Percentiles rank a stretch among this genome's conserved stretches.
These are phyloP conservation scores for Polia nebulosa DNA, from an alignment of 2,888 invertebrate species.

Conservation along the genomic window DNA sequence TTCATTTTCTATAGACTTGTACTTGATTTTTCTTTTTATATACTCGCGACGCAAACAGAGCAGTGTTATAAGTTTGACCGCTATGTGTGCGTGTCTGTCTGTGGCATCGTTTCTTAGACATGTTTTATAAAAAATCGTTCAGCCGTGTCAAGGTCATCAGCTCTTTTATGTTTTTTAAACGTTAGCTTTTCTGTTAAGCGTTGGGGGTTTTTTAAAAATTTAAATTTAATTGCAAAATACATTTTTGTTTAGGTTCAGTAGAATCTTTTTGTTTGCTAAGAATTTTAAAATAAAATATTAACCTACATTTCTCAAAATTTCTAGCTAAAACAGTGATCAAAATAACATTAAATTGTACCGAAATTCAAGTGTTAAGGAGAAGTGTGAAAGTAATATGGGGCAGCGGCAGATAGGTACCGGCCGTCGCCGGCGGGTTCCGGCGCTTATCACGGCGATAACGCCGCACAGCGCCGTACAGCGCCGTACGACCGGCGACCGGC, in stretches of 20 bases:
- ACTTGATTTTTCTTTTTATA: conserved; percentile 9
- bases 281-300: too few species aligned
- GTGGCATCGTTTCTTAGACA: too few species aligned
- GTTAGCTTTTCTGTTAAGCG: not conserved
- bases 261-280: too few species aligned
- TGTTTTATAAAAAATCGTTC: too few species aligned
- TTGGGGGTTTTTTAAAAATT: not conserved
- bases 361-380: conserved; percentile 73
- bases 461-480: conserved; percentile 71
- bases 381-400: conserved; percentile 77
- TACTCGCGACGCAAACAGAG: too few species aligned
- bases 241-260: too few species aligned
- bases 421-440: conserved; percentile 81
- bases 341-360: conserved; percentile 64
- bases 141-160: too few species aligned
- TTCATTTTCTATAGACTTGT: conserved; percentile 31
- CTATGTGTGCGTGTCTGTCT: too few species aligned
- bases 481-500: conserved; percentile 75
- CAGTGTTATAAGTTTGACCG: too few species aligned
- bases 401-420: conserved; percentile 77
- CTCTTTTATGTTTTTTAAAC: too few species aligned
- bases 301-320: not conserved
- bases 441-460: conserved; percentile 87
- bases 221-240: too few species aligned
- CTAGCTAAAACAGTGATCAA: conserved; percentile 38